Base-by-base conservation (phyloP, 2,888 invertebrate genomes). In the Temnothorax rugatulus region DNA sequence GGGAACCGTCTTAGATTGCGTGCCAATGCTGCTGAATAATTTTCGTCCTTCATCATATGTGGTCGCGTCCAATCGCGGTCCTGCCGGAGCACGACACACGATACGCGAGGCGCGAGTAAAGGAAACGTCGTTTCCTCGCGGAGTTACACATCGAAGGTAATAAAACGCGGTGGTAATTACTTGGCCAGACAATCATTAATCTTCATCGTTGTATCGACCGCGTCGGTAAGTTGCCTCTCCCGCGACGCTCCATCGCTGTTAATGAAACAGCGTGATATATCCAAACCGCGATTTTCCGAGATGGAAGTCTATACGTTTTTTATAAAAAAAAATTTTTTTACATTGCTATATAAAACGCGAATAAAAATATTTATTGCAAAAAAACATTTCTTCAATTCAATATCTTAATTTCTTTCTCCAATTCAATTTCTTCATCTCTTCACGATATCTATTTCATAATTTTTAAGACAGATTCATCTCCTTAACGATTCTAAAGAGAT, bases 121-220 rank as follows among this genome's bases (percentile, higher is more conserved):
- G 34, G 74, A 61, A 75, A 57, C 44, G 69, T 13, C 25, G 50
- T 38, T 61, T 25, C 21, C 44, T 68, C 76, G 13, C 34, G 15
- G 34, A 79, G 57, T 79, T 79, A 69, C 34, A 69, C 77, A 79
- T 79, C 38, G 73, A 38, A 79, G 59, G 79, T 81, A 81, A 81
- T 81, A 81, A 73, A 81, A 81, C 73, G 79, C 50, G 38, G 25
- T 64, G 47, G 68, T 79, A 83, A 76, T 84, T 86, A 82, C 71
- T 82, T 54, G 68, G 73, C 76, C 61, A 81, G 61, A 73, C 66
- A 79, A 75, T 86, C 86, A 87, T 87, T 86, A 87, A 87, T 87
- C 86, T 87, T 81, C 83, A 81, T 84, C 81, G 50, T 71, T 75
- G 68, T 82, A 84, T 87, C 82, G 86, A 86, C 44, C 73, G 71